Base-by-base conservation (phyloP, 2,797 vertebrate genomes). In the Staurois parvus region DNA sequence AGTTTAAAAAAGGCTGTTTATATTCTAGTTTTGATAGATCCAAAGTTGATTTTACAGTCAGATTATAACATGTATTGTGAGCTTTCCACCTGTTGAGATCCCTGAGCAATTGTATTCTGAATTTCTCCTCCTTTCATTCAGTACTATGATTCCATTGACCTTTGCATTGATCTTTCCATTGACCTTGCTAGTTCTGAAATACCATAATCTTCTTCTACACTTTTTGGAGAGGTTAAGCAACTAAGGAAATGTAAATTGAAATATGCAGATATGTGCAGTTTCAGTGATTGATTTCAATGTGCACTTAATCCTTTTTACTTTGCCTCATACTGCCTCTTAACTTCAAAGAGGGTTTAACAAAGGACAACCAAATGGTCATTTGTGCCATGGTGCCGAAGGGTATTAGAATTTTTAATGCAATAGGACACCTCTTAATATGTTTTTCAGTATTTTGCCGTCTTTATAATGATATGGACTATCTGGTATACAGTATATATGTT, bases 391-490 rank as follows among this genome's bases (percentile, higher is more conserved):
- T 72, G 62, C 67, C 74, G 42, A 62, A 78, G 74, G 68, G 30
- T 26, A 85, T 76, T 59, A 67, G 24, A 70, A 88, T 76, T 80
- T 88, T 87, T 88, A 40, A 86, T 88, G 90, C 79, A 87, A 28
- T 91, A 90, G 87, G 73, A 87, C 89, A 45, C 87, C 89, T 87
- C 87, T 83, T 84, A 79, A 80, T 78, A 83, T 74, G 62, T 88
- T 90, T 88, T 90, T 91, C 64, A 84, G 72, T 84, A 84, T 87
- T 90, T 91, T 88, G 85, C 40, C 83, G 19, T 89, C 86, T n/a
- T 88, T 89, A 74, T 88, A 28, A 84, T 88, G 52, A 89, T 89
- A 84, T 52, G 77, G 84, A 85, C 82, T 87, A 89, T 90, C 85
- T 88, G 84, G 90, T 88, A 84, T 87, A 84, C 88, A 85, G 9